Percentiles rank a stretch among this genome's conserved stretches.
phyloP scores from a whole-genome alignment of 2,113 vertebrate species.

The Chiloscyllium plagiosum region DNA sequence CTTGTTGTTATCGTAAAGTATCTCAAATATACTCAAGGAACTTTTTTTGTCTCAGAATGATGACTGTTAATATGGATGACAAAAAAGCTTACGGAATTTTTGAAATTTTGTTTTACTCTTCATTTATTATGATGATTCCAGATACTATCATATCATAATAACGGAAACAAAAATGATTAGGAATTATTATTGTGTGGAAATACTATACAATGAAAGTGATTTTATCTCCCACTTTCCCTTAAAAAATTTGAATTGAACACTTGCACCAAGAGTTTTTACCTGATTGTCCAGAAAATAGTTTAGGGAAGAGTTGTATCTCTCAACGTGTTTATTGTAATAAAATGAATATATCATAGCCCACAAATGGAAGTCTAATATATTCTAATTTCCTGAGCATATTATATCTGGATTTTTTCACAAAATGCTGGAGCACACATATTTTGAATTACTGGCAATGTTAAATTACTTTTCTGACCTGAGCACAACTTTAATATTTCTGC shows the following conservation, averaged over 20 bases:
- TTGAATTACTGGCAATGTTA: not conserved
- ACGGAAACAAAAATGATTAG: not conserved
- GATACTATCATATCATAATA: not conserved
- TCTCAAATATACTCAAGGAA: not conserved
- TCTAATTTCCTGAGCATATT: not conserved
- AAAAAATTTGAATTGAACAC: not conserved
- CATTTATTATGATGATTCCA: not conserved
- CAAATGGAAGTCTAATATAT: not conserved
- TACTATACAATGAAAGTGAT: not conserved
- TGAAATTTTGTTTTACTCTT: not conserved
- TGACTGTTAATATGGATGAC: not conserved
- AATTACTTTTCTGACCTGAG: not conserved
- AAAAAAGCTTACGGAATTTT: not conserved
- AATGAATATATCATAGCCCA: not conserved
- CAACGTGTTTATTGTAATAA: conserved; percentile 10
- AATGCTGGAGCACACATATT: not conserved
- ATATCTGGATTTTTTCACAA: not conserved
- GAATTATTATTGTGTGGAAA: not conserved
- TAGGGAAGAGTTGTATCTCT: not conserved
- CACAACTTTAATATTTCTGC: not conserved
- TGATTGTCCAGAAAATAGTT: not conserved
- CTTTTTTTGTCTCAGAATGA: not conserved
- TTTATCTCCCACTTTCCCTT: not conserved
- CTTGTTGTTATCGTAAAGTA: not conserved
- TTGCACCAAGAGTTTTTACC: not conserved